Conservation (phyloP, 1,140 invertebrate species). For the Diprion similis region DNA sequence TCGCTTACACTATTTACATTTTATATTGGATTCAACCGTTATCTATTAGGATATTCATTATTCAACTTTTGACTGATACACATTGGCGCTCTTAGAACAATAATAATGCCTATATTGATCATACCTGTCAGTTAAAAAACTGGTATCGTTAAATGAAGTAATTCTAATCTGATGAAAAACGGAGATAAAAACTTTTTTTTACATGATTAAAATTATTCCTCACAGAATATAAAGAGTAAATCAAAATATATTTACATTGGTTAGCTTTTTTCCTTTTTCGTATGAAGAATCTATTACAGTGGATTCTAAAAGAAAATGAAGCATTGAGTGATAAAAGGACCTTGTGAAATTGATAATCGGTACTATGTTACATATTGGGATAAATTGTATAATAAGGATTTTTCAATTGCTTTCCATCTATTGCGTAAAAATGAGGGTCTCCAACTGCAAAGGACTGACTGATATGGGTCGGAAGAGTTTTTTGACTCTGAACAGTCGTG, state of each 20-base stretch:
- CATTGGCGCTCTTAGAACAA: neutral
- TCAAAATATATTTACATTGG: too few relatives aligned
- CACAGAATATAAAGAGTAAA: too few relatives aligned
- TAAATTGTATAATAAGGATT: conserved; percentile 48
- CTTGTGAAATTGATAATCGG: neutral
- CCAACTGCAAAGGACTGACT: conserved; percentile 43
- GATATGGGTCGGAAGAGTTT: conserved; percentile 36
- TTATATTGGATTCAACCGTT: neutral
- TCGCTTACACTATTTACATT: conserved; percentile 2
- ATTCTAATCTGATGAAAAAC: neutral
- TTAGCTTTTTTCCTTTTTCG: neutral
- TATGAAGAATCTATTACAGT: neutral
- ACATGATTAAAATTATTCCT: too few relatives aligned
- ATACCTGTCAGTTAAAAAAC: neutral
- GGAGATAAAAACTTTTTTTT: too few relatives aligned
- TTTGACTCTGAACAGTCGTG: conserved; percentile 44
- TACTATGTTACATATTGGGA: conserved; percentile 42
- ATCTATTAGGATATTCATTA: neutral
- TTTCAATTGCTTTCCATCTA: conserved; percentile 47
- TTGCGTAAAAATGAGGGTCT: conserved; percentile 44
- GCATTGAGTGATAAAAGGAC: neutral
- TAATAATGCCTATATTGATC: neutral
- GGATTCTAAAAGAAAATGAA: neutral
- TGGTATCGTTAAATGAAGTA: neutral
- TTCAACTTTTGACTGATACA: neutral